Evolutionary conservation across 2,888 invertebrate genomes (phyloP), one percentile per base, ranked within the genome.

Genomic region (Smittia sp.): DNA sequence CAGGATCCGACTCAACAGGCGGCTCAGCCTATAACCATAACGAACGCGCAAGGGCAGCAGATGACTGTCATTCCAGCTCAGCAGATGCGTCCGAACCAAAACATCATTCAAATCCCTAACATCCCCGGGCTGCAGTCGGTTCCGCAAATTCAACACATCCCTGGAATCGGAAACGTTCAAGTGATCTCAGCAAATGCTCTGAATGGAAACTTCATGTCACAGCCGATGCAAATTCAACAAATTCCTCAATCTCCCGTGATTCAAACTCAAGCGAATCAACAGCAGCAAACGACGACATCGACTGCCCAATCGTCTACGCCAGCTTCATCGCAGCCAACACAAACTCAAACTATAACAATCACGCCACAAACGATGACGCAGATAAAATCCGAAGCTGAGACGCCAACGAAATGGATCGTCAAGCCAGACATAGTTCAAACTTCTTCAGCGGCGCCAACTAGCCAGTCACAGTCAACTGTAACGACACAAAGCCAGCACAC

Each of bases 11-110:
- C n/a, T 2, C 46, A 78, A 38, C 75, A 74, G 13, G 9, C 52
- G 4, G 32, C 27, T 1, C 72, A 73, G 79, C 88, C 90, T 1
- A 87, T 91, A 74, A 90, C 91, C 11, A 88, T 90, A 74, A 90
- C 88, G 76, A 88, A 90, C 75, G 88, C 90, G 1, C 87, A 87
- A 78, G 92, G 90, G 0, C 93, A 93, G 79, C 93, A 93, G 79
- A 86, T 93, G 76, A 93, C 93, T 3, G 90, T 94, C 72, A 93
- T 94, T 79, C 93, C 93, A 9, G 87, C 90, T 1, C 86, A 86
- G 70, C 81, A 81, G 75, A 77, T 83, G 75, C 79, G 80, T 52
- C 79, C 79, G 3, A 69, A 52, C 52, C 52, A 46, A 15, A 80
- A 80, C 75, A 78, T 80, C 22, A 80, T 80, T 38, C 80, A 80